These are phyloP conservation scores for Perithous albicinctus DNA, from an alignment of 2,888 invertebrate species.

Conservation along the genomic window DNA sequence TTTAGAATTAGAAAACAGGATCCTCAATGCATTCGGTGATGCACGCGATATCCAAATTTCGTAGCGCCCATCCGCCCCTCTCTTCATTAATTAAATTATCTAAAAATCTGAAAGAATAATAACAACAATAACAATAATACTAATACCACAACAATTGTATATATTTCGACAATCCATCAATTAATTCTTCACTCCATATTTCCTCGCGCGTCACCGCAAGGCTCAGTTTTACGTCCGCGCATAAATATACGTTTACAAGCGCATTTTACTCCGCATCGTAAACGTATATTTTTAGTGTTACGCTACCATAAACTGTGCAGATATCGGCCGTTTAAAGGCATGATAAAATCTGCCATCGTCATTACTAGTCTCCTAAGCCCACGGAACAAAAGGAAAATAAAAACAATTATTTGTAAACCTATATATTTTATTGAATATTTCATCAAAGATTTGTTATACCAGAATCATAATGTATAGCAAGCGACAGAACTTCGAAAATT, in stretches of 20 bases:
- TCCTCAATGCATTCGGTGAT: too few species aligned
- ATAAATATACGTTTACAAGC: neutral
- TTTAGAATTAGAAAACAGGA: too few species aligned
- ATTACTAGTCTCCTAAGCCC: neutral
- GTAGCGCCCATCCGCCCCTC: too few species aligned
- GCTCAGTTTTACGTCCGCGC: neutral
- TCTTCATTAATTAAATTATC: slow-evolving; percentile 7
- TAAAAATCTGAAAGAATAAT: too few species aligned
- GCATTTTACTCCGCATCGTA: neutral
- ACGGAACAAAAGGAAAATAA: too few species aligned
- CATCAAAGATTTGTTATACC: too few species aligned
- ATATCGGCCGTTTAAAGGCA: neutral
- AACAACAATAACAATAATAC: too few species aligned
- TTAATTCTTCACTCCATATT: slow-evolving; percentile 1
- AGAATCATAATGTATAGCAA: too few species aligned
- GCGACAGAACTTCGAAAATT: too few species aligned
- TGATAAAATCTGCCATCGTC: neutral
- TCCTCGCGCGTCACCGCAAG: neutral
- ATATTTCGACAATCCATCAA: neutral
- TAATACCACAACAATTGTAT: neutral
- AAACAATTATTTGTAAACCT: too few species aligned
- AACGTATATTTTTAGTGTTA: neutral
- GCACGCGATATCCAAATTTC: too few species aligned
- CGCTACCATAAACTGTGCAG: slow-evolving; percentile 2
- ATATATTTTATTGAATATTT: too few species aligned